These are phyloP conservation scores for Apocrypta bakeri DNA, from an alignment of 1,140 invertebrate genomes.

Conservation along the genomic window DNA sequence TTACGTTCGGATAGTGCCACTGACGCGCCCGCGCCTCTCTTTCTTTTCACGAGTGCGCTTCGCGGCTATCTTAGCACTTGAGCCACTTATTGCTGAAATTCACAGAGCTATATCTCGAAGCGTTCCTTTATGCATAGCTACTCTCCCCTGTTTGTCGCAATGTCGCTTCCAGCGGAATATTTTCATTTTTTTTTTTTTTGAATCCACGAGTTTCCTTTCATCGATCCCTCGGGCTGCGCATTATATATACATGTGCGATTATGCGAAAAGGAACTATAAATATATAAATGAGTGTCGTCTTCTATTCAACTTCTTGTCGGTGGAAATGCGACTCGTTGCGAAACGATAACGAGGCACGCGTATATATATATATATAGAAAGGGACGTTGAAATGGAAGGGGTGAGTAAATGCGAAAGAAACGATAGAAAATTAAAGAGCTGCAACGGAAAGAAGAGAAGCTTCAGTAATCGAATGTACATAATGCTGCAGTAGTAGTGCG, in stretches of 20 bases:
- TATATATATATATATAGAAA: neutral
- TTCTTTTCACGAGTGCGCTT: neutral
- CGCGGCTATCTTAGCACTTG: neutral
- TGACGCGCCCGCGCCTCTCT: conserved; percentile 10
- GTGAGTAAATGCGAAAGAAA: neutral
- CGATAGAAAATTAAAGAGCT: conserved; percentile 13
- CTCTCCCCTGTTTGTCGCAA: neutral
- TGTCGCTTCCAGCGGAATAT: neutral
- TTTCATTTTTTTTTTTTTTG: too few species aligned
- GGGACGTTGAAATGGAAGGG: neutral
- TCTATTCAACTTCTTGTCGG: neutral
- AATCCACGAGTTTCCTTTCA: neutral
- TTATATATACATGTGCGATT: neutral
- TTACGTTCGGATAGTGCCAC: conserved; percentile 59
- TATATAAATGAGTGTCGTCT: neutral
- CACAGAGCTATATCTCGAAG: too few species aligned
- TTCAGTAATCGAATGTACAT: conserved; percentile 47
- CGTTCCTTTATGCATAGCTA: neutral
- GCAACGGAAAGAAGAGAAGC: neutral
- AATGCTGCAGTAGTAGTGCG: neutral
- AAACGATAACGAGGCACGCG: neutral
- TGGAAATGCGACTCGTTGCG: neutral
- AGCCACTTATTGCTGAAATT: neutral
- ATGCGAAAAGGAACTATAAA: neutral
- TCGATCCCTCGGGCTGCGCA: too few species aligned